Evolutionary conservation across 1,140 invertebrate species (phyloP), one percentile per base, ranked within the genome.

Genomic region (Hydropsyche tenuis): DNA sequence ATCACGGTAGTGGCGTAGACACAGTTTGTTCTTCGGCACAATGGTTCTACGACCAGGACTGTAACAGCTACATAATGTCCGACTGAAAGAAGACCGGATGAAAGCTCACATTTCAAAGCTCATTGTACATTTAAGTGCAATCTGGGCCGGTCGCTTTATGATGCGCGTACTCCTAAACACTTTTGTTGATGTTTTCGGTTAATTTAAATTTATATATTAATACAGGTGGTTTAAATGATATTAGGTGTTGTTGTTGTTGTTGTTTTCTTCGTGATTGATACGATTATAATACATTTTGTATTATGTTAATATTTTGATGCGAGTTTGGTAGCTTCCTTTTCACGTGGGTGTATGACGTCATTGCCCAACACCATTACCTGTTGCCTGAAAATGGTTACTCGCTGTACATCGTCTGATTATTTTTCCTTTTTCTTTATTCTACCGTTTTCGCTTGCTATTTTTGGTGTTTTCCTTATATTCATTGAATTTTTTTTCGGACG

Each of bases 261-360:
- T n/a, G 9, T 37, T 37, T 37, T 37, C 9, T 37, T 37, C 3
- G 9, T 37, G 9, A 37, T 37, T 37, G 9, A 37, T 4, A 37
- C 3, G 3, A 4, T 37, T 37, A 4, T 37, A 37, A 37, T 37
- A 37, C 30, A 37, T 4, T 9, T 37, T 37, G 9, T 9, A 4
- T 3, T 37, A 4, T 37, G 30, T 37, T 3, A 37, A 9, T 37
- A 9, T 37, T 9, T 37, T 37, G 30, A 37, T 37, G 9, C 9
- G 30, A 37, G 9, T 37, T 37, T 37, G 3, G 30, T 37, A 37
- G 9, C 30, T 20, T 62, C 56, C 7, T 20, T 23, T 22, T 18
- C 22, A 20, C 22, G 65, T 68, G 65, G 65, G 65, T 23, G 65
- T 18, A 18, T 68, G 65, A 68, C 65, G 65, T 68, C 65, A 68